phyloP scores from a whole-genome alignment of 2,797 vertebrate species.

The Hephaestus fuliginosus region DNA sequence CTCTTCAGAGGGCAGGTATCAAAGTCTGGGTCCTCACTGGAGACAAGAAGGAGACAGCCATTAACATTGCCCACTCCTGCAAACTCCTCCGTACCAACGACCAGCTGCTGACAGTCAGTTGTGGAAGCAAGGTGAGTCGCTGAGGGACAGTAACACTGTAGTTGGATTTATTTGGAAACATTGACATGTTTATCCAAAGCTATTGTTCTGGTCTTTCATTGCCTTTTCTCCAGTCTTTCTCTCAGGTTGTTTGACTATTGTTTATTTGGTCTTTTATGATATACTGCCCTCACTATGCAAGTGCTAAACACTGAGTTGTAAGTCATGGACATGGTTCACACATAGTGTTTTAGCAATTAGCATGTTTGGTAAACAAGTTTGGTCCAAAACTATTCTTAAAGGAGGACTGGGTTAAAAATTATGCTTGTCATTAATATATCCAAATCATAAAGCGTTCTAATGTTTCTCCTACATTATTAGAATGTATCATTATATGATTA shows the following conservation, averaged over 20 bases:
- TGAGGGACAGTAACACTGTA: background rate
- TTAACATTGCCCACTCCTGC: constrained; percentile 94
- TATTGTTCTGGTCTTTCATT: background rate
- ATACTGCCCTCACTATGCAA: background rate
- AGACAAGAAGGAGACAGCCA: constrained; percentile 96
- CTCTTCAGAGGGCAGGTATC: constrained; percentile 91
- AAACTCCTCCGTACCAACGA: constrained; percentile 89
- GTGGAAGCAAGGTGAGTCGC: constrained; percentile 86
- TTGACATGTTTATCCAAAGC: background rate
- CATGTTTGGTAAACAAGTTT: too few species aligned
- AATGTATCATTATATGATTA: too few species aligned
- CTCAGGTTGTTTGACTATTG: background rate
- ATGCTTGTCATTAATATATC: background rate
- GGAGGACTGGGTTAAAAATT: background rate
- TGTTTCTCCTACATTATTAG: too few species aligned
- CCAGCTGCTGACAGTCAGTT: constrained; percentile 87
- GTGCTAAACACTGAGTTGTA: background rate
- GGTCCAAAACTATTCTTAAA: background rate
- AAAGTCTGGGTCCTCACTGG: constrained; percentile 97
- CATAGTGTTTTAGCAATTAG: background rate
- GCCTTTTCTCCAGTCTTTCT: background rate
- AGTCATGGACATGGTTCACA: background rate
- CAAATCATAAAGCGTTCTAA: too few species aligned
- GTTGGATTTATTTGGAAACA: too few species aligned
- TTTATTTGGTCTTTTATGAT: too few species aligned